Percentiles rank a stretch among this genome's conserved stretches.
Conservation (phyloP, 1,140 invertebrate species). For the Caenorhabditis tropicalis region DNA sequence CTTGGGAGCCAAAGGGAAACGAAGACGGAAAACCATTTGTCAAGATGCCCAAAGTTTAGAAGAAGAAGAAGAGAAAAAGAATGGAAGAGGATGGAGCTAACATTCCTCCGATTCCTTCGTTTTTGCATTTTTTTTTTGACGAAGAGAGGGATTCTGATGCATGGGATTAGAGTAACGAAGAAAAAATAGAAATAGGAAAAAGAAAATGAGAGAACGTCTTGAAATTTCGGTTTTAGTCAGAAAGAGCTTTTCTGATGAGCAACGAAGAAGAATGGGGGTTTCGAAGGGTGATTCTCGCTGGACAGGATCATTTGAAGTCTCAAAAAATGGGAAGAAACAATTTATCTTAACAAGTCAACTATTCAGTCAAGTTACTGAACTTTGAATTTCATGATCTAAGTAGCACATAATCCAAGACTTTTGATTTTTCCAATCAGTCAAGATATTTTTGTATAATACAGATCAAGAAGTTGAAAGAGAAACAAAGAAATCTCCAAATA, state of each 20-base stretch:
- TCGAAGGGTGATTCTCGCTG: too few relatives aligned
- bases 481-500: not conserved
- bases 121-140: conserved; percentile 18
- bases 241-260: too few relatives aligned
- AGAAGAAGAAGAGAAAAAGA: not conserved
- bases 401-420: not conserved
- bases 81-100: not conserved
- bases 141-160: conserved; percentile 10
- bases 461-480: not conserved
- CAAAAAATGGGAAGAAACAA: too few relatives aligned
- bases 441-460: too few relatives aligned
- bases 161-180: not conserved
- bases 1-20: conserved; percentile 1
- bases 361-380: too few relatives aligned
- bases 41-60: conserved; percentile 42
- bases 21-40: conserved; percentile 43
- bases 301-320: too few relatives aligned
- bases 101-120: not conserved
- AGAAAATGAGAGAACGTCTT: not conserved
- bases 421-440: too few relatives aligned
- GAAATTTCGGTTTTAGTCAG: not conserved
- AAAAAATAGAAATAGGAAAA: not conserved
- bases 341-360: too few relatives aligned
- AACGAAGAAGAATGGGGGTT: too few relatives aligned
- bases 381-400: too few relatives aligned